Evolutionary conservation across 1,140 invertebrate species (phyloP), one percentile per base, ranked within the genome.

Genomic region (Ladona fulva): DNA sequence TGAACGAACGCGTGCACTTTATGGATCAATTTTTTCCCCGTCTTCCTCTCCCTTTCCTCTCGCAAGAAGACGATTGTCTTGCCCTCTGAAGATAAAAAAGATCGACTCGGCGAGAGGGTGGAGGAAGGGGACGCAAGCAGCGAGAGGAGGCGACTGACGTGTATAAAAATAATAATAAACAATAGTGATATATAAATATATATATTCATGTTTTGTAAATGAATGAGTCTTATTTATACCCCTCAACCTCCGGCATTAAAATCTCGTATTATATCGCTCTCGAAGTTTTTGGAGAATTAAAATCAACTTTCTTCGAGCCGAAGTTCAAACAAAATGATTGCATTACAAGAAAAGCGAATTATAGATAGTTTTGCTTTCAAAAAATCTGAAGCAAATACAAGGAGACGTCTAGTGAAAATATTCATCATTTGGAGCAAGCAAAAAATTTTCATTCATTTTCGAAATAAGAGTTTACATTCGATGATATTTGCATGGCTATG

Each of bases 121-220:
- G 52, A 66, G 16, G 52, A 66, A 66, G 52, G 52, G 52, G 3
- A 22, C n/a, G 52, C 14, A 22, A 66, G 52, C 14, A 22, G 14
- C n/a, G 52, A 66, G 52, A 66, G 52, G 52, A 66, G 52, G n/a
- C 52, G 52, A 66, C 52, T 66, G 52, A 66, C 52, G n/a, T 66
- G 52, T 66, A 66, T 66, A 66, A 66, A 66, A 22, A 66, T 66
- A 22, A 66, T 66, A 66, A 66, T 66, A 66, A 66, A 66, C 52
- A 66, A 66, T 66, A 66, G 52, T 66, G 52, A 66, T 66, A 66
- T 66, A 66, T 66, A 66, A 66, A 66, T 66, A 66, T 66, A 66
- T 66, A 66, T 66, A 66, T 66, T 6, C 52, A 66, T 66, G 52
- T 66, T 66, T 66, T 66, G 52, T 66, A 66, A 66, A 66, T 6